Percentiles rank a stretch among this genome's conserved stretches.
These are phyloP conservation scores for Cebus imitator DNA, from an alignment of 2,113 vertebrate species.

Conservation along the genomic window DNA sequence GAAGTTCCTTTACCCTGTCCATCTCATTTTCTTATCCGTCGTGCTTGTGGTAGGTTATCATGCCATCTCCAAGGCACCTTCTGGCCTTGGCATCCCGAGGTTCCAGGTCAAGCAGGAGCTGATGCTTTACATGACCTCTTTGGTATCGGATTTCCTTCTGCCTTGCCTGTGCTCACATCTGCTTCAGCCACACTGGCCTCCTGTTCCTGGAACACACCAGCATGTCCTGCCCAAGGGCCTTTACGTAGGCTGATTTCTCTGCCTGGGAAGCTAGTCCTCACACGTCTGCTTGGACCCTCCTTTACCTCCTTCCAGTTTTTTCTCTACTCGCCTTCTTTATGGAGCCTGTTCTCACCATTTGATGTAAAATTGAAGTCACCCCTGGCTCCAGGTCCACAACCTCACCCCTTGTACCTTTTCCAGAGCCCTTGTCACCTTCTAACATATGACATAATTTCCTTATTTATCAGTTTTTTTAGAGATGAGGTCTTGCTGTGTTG, in stretches of 20 bases:
- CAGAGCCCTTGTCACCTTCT: neutral
- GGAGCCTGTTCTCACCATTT: neutral
- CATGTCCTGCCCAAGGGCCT: neutral
- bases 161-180: neutral
- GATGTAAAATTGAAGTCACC: neutral
- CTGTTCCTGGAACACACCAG: neutral
- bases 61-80: neutral
- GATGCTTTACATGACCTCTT: neutral
- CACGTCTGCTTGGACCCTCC: neutral
- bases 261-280: neutral
- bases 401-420: too few relatives aligned
- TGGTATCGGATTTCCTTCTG: neutral
- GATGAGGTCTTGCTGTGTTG: too few relatives aligned
- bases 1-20: neutral
- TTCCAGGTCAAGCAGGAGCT: neutral
- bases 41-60: neutral
- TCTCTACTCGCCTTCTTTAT: neutral
- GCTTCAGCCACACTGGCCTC: neutral
- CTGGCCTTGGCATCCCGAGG: neutral
- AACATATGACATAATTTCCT: neutral
- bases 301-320: neutral
- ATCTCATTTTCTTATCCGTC: neutral
- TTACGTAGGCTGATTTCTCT: neutral
- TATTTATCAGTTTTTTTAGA: too few relatives aligned
- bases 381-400: neutral